Conservation (phyloP, 2,888 invertebrate species). For the Cecidostiba fungosa region DNA sequence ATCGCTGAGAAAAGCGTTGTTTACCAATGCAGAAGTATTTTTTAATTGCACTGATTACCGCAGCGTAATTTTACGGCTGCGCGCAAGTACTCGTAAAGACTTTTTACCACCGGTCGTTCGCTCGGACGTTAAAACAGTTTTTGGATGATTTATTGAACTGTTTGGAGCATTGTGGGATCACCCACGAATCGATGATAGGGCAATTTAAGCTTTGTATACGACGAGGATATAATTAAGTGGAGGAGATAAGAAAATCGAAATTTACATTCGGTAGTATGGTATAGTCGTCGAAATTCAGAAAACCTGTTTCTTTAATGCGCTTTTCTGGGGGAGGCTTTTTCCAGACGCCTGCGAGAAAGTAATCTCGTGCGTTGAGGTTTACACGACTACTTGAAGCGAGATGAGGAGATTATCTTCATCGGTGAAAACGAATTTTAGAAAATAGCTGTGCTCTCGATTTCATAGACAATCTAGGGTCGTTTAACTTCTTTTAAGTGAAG, state of each 20-base stretch:
- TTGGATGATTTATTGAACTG: constrained; percentile 19
- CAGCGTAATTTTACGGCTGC: constrained; percentile 57
- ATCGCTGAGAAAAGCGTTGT: background rate
- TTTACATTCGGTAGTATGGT: background rate
- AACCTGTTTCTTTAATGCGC: background rate
- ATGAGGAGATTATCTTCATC: background rate
- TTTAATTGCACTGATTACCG: background rate
- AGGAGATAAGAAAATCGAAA: background rate
- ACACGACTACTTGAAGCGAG: background rate
- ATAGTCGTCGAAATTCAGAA: background rate
- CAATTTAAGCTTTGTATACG: background rate
- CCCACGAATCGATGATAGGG: background rate
- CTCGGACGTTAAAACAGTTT: constrained; percentile 12
- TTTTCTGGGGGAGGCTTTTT: background rate
- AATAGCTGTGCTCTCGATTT: constrained; percentile 1
- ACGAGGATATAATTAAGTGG: background rate
- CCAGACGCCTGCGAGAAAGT: background rate
- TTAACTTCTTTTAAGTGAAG: background rate
- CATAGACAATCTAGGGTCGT: background rate
- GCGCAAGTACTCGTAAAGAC: constrained; percentile 59
- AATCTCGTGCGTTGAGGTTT: background rate
- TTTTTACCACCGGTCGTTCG: constrained; percentile 2
- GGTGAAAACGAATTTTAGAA: constrained; percentile 12
- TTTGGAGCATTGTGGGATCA: background rate
- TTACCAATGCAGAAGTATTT: background rate